These are phyloP conservation scores for Zosterops borbonicus DNA, from an alignment of 2,113 vertebrate genomes.

Conservation along the genomic window DNA sequence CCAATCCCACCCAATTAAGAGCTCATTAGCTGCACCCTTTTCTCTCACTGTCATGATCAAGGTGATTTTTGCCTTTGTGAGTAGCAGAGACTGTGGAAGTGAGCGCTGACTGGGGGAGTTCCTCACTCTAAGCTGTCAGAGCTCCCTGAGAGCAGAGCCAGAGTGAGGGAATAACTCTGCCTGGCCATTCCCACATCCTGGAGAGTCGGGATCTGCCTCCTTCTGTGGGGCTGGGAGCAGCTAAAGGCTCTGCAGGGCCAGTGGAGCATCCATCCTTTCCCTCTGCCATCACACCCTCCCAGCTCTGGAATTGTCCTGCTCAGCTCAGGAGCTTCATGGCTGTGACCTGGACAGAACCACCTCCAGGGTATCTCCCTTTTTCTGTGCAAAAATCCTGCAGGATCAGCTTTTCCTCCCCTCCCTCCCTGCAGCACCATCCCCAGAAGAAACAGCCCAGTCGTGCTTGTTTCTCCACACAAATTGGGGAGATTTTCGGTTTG, in stretches of 20 bases:
- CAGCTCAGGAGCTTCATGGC: background rate
- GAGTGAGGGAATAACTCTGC: background rate
- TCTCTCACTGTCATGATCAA: background rate
- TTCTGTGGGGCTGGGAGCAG: background rate
- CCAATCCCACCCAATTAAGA: constrained; percentile 1
- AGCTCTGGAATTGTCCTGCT: background rate
- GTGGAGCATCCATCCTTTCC: background rate
- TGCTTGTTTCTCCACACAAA: background rate
- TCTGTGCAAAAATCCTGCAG: background rate
- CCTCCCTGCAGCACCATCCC: background rate
- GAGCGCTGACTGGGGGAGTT: background rate
- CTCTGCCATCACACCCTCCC: background rate
- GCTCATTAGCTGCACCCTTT: background rate
- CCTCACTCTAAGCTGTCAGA: background rate
- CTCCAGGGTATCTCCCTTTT: background rate
- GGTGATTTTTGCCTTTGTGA: background rate
- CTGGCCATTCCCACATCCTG: background rate
- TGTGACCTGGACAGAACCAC: background rate
- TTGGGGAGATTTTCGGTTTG: fast-evolving
- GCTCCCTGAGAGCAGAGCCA: background rate
- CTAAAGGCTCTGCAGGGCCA: background rate
- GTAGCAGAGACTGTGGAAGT: background rate
- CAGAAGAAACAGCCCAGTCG: background rate
- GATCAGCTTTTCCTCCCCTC: background rate
- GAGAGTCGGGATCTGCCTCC: background rate